Conservation (phyloP, 2,888 invertebrate species). For the Drosophila meridionalis region DNA sequence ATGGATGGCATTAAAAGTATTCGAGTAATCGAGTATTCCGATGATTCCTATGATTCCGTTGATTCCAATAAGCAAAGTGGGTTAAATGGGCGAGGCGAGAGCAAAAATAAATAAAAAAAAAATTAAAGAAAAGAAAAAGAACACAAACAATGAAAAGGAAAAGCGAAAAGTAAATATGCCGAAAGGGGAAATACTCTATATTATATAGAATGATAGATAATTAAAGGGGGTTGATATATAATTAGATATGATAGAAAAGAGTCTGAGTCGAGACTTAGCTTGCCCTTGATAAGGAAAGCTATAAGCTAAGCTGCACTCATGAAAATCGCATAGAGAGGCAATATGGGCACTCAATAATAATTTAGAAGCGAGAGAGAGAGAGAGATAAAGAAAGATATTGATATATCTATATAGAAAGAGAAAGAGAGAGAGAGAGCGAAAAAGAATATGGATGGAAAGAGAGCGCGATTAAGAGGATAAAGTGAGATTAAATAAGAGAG, state of each 20-base stretch:
- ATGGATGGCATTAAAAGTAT: constrained; percentile 50
- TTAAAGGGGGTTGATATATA: neutral
- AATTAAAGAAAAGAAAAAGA: neutral
- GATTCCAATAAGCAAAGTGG: constrained; percentile 56
- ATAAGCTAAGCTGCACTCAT: neutral
- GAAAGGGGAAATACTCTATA: constrained; percentile 21
- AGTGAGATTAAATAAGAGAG: too few relatives aligned
- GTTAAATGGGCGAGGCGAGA: constrained; percentile 50
- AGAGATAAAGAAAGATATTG: neutral
- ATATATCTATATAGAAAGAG: neutral
- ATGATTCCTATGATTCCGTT: constrained; percentile 47
- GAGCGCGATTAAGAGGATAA: too few relatives aligned
- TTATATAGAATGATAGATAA: neutral
- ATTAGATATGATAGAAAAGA: neutral
- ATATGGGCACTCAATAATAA: neutral
- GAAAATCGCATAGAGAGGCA: neutral
- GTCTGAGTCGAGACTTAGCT: too few relatives aligned
- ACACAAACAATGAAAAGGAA: constrained; percentile 2
- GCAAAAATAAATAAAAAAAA: neutral
- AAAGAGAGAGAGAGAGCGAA: neutral
- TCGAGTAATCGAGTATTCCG: constrained; percentile 45
- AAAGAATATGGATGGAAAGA: too few relatives aligned
- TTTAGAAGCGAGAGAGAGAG: neutral
- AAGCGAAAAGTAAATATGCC: neutral
- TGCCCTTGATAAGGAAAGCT: neutral